phyloP scores from a whole-genome alignment of 2,797 vertebrate genomes.

The Ctenopoma multispine region DNA sequence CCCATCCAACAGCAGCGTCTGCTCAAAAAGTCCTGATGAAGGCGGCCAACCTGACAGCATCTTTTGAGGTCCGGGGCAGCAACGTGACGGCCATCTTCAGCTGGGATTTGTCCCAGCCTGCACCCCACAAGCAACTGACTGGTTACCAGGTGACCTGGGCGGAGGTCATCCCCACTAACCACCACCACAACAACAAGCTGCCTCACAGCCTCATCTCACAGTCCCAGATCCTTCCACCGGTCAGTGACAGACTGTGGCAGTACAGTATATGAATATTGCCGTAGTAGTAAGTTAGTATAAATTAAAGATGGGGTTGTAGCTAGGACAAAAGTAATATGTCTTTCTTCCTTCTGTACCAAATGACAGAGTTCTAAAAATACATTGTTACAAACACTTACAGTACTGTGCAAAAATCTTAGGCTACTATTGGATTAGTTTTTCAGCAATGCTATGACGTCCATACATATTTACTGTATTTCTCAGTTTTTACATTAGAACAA shows the following conservation, averaged over 20 bases:
- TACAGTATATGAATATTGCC: too few species aligned
- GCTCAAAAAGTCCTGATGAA: conserved; percentile 82
- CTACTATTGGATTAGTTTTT: too few species aligned
- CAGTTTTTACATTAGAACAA: too few species aligned
- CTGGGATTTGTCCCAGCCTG: conserved; percentile 84
- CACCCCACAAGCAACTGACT: conserved; percentile 81
- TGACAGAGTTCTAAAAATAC: too few species aligned
- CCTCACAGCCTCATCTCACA: conserved; percentile 72
- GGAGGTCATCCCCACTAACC: conserved; percentile 87
- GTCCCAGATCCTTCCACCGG: conserved; percentile 58
- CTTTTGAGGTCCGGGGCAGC: conserved; percentile 83
- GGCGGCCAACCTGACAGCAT: conserved; percentile 90
- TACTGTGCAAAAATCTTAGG: too few species aligned
- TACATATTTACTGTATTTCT: too few species aligned
- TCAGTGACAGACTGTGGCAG: conserved; percentile 20
- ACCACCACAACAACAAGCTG: conserved; percentile 86
- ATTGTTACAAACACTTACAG: too few species aligned
- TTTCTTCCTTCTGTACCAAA: too few species aligned
- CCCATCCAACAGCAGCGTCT: conserved; percentile 56
- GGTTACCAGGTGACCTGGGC: conserved; percentile 94
- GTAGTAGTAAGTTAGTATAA: too few species aligned
- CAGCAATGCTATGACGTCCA: too few species aligned
- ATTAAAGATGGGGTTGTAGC: too few species aligned
- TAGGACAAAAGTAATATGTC: too few species aligned
- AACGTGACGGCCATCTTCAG: conserved; percentile 91